Percentiles rank a stretch among this genome's conserved stretches.
These are phyloP conservation scores for Hippoglossus stenolepis DNA, from an alignment of 2,113 vertebrate species.

Conservation along the genomic window DNA sequence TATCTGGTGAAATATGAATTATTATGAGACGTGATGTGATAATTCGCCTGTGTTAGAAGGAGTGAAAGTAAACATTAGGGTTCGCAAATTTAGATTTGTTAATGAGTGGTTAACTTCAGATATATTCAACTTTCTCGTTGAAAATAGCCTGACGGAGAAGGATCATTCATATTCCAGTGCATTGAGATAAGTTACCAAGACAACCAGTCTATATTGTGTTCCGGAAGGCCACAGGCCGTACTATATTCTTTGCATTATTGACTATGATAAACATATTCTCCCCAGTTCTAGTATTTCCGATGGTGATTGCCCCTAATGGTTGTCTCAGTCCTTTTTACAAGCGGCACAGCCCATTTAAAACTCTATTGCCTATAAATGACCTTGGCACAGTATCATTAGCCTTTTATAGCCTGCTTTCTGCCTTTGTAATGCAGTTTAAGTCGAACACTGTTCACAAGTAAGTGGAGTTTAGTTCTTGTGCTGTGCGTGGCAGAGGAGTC, in stretches of 20 bases:
- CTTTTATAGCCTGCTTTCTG: constrained; percentile 56
- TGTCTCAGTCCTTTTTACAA: constrained; percentile 44
- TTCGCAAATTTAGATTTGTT: constrained; percentile 24
- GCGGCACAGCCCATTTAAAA: constrained; percentile 51
- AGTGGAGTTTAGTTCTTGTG: constrained; percentile 42
- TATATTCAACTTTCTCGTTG: constrained; percentile 17
- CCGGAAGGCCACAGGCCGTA: constrained; percentile 27
- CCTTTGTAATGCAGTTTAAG: constrained; percentile 47
- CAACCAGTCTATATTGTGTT: constrained; percentile 44
- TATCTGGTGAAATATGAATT: constrained; percentile 63
- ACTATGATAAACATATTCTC: constrained; percentile 53
- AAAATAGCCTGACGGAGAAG: constrained; percentile 19
- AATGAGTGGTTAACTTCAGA: constrained; percentile 7
- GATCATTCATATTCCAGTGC: constrained; percentile 9
- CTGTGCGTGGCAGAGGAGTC: neutral
- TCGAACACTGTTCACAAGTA: constrained; percentile 43
- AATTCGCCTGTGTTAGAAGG: constrained; percentile 18
- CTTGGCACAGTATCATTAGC: constrained; percentile 54
- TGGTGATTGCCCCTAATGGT: constrained; percentile 48
- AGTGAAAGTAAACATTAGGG: constrained; percentile 4
- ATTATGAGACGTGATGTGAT: constrained; percentile 36
- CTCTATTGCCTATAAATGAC: constrained; percentile 61
- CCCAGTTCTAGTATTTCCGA: constrained; percentile 44
- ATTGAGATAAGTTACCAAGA: constrained; percentile 31
- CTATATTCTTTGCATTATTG: constrained; percentile 65